phyloP scores from a whole-genome alignment of 92 coral and sea anemone species.

The Isaurus tuberculatus region DNA sequence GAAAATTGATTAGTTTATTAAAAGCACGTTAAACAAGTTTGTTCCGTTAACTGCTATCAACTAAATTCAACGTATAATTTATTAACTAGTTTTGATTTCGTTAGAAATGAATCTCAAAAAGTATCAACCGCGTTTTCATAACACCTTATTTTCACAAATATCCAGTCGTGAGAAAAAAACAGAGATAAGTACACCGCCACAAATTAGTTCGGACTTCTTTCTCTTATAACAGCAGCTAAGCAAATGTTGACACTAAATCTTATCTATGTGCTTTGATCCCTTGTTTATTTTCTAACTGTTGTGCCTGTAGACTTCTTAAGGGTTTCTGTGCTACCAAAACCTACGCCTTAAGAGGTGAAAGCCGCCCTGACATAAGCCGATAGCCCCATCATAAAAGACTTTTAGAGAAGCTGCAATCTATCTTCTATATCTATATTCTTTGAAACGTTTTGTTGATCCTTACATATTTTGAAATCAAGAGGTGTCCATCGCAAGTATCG shows the following conservation, averaged over 20 bases:
- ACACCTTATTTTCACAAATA: conserved; percentile 2
- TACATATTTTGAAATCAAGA: too few species aligned
- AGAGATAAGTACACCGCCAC: not conserved
- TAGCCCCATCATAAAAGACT: too few species aligned
- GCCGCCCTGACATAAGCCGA: too few species aligned
- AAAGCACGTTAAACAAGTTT: too few species aligned
- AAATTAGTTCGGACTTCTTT: not conserved
- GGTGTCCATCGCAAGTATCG: too few species aligned
- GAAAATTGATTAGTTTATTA: too few species aligned
- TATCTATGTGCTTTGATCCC: not conserved
- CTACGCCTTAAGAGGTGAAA: not conserved
- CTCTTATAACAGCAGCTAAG: conserved; percentile 9
- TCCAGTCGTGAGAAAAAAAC: not conserved
- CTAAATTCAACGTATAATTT: not conserved
- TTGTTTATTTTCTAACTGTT: not conserved
- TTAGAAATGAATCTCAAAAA: not conserved
- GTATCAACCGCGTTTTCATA: not conserved
- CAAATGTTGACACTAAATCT: conserved; percentile 20
- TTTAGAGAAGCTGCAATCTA: too few species aligned
- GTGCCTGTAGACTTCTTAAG: not conserved
- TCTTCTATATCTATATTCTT: too few species aligned
- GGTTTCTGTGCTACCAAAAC: not conserved
- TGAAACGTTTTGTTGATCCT: too few species aligned
- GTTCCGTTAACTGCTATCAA: not conserved
- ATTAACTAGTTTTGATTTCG: not conserved